phyloP scores from a whole-genome alignment of 2,797 vertebrate genomes.

The Nannoperca australis region DNA sequence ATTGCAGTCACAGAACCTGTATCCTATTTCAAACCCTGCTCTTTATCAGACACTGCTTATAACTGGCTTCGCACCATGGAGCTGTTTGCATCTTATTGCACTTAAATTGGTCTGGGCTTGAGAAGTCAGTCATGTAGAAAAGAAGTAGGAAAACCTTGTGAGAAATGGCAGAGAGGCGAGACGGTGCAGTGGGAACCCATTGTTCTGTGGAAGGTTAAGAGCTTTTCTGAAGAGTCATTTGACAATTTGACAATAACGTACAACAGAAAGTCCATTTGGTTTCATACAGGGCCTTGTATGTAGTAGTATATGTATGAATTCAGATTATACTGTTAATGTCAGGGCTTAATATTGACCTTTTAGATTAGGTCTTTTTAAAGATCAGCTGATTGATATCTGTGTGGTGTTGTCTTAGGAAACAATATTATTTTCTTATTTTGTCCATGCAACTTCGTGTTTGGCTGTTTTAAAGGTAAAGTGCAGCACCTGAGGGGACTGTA shows the following conservation, averaged over 20 bases:
- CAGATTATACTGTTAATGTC: neutral
- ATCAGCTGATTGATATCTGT: no score
- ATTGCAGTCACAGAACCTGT: neutral
- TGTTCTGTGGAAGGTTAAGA: neutral
- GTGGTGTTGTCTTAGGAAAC: neutral
- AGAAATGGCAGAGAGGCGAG: neutral
- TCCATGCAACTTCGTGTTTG: neutral
- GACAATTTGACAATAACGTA: neutral
- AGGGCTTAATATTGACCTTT: neutral
- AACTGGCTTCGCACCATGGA: neutral
- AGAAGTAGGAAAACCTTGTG: neutral
- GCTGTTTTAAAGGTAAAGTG: neutral
- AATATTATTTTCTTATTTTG: no score
- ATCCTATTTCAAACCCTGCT: neutral
- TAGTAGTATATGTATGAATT: neutral
- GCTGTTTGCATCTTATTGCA: neutral
- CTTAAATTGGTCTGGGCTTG: neutral
- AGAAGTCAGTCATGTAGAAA: constrained; percentile 24
- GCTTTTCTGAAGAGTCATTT: neutral
- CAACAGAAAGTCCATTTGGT: neutral
- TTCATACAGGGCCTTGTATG: neutral
- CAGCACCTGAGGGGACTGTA: neutral
- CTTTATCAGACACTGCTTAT: constrained; percentile 7
- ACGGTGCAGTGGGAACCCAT: neutral
- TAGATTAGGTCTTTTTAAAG: neutral